These are phyloP conservation scores for Denticeps clupeoides DNA, from an alignment of 2,797 vertebrate genomes.

Conservation along the genomic window DNA sequence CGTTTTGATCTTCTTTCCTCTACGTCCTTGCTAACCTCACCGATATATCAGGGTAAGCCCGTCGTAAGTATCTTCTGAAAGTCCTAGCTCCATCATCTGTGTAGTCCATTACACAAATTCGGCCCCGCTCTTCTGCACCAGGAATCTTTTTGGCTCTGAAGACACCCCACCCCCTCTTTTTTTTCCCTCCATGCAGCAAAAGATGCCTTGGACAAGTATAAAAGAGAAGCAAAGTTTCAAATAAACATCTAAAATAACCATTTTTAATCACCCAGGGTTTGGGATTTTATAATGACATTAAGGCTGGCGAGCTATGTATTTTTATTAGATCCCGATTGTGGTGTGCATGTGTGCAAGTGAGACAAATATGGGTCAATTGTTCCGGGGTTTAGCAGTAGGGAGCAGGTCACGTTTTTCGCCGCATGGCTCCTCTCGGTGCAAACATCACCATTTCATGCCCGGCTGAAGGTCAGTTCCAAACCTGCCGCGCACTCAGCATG, in stretches of 20 bases:
- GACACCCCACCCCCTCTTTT: too few species aligned
- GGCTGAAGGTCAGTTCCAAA: too few species aligned
- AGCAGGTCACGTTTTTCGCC: too few species aligned
- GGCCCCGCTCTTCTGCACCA: slow-evolving; percentile 10
- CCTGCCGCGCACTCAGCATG: too few species aligned
- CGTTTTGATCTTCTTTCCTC: too few species aligned
- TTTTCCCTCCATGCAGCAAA: slow-evolving; percentile 22
- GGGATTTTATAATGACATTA: slow-evolving; percentile 30
- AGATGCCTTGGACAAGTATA: slow-evolving; percentile 16
- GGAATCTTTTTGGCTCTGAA: slow-evolving; percentile 32
- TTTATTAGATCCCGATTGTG: slow-evolving; percentile 17
- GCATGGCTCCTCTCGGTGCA: too few species aligned
- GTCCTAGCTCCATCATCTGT: slow-evolving; percentile 16
- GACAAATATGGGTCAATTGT: too few species aligned
- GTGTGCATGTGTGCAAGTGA: slow-evolving; percentile 1
- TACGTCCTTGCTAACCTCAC: too few species aligned
- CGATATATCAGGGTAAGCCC: slow-evolving; percentile 18
- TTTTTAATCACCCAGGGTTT: slow-evolving; percentile 30
- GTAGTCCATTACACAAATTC: slow-evolving; percentile 25
- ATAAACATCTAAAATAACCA: slow-evolving; percentile 26
- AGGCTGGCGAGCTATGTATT: slow-evolving; percentile 22
- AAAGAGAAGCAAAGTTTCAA: slow-evolving; percentile 28
- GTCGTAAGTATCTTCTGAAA: slow-evolving; percentile 15
- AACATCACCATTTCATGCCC: too few species aligned
- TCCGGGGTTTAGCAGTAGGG: too few species aligned